A percentile compares a stretch with the other conserved stretches of the same genome.
Conservation (phyloP, 2,888 invertebrate genomes). For the Chrysina gloriosa region DNA sequence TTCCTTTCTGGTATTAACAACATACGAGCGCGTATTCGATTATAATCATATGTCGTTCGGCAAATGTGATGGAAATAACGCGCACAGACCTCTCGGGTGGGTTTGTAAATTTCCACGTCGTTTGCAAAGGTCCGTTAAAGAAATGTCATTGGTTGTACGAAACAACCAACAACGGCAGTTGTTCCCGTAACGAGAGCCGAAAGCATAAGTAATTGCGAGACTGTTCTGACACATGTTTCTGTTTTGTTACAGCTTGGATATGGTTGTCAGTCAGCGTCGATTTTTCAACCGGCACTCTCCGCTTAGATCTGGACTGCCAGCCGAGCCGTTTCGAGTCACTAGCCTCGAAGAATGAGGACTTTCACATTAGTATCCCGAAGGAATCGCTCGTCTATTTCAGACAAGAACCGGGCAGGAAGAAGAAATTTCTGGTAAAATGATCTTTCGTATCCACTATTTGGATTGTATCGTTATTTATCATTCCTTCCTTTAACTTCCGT, state of each 20-base stretch:
- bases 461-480: not conserved
- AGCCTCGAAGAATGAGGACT: conserved; percentile 51
- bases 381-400: conserved; percentile 65
- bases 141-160: conserved; percentile 17
- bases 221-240: conserved; percentile 33
- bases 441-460: not conserved
- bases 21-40: not conserved
- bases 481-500: not conserved
- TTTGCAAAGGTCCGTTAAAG: conserved; percentile 14
- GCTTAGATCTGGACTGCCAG: conserved; percentile 63
- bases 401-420: conserved; percentile 65
- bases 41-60: conserved; percentile 15
- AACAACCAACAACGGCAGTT: not conserved
- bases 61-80: conserved; percentile 18
- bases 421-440: conserved; percentile 63
- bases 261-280: conserved; percentile 63
- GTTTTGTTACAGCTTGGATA: conserved; percentile 61
- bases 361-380: conserved; percentile 58
- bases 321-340: conserved; percentile 62
- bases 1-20: not conserved
- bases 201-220: not conserved
- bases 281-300: conserved; percentile 59
- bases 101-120: conserved; percentile 21
- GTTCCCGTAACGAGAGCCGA: no score
- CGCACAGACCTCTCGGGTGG: not conserved